Evolutionary conservation across 2,797 vertebrate genomes (phyloP).

Genomic region (Aulostomus chinensis): DNA sequence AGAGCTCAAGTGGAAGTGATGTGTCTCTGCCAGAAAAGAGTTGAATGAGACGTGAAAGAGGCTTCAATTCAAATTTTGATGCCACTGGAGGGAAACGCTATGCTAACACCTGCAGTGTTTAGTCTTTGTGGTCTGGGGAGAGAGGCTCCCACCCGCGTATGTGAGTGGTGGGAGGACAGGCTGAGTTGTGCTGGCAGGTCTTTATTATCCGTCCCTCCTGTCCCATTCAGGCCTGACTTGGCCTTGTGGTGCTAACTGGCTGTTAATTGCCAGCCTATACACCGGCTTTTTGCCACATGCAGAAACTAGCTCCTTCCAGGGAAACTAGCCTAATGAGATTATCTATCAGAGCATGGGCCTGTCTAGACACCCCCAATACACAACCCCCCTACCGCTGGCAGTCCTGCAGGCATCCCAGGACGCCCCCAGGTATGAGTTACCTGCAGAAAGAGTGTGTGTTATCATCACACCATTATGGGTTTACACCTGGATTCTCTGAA

Average conservation of each 20-base stretch:
- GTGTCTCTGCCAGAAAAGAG: slow-evolving; percentile 20
- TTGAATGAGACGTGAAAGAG: slow-evolving; percentile 36
- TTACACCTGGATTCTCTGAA: slow-evolving; percentile 61
- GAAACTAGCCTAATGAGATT: slow-evolving; percentile 84
- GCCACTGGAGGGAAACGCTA: slow-evolving; percentile 17
- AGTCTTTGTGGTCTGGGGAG: no score
- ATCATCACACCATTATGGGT: slow-evolving; percentile 73
- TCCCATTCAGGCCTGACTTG: slow-evolving; percentile 62
- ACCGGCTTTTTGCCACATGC: slow-evolving; percentile 63
- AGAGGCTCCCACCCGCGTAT: no score
- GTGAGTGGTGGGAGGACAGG: slow-evolving; percentile 24
- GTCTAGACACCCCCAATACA: slow-evolving; percentile 86
- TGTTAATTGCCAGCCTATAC: slow-evolving; percentile 73
- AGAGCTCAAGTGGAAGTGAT: slow-evolving; percentile 35
- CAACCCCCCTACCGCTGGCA: slow-evolving; percentile 46
- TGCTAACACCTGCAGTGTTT: slow-evolving; percentile 37
- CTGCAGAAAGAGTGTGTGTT: slow-evolving; percentile 53
- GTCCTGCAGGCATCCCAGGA: slow-evolving; percentile 10
- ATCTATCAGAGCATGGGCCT: slow-evolving; percentile 70
- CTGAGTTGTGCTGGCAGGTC: slow-evolving; percentile 30
- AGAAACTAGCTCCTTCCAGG: slow-evolving; percentile 72
- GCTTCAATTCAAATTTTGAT: slow-evolving; percentile 48
- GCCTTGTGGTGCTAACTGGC: slow-evolving; percentile 77
- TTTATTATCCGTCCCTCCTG: slow-evolving; percentile 50
- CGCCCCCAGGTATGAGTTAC: slow-evolving; percentile 72